Evolutionary conservation across 2,888 invertebrate species (phyloP).

Genomic region (Microplitis deprimator): DNA sequence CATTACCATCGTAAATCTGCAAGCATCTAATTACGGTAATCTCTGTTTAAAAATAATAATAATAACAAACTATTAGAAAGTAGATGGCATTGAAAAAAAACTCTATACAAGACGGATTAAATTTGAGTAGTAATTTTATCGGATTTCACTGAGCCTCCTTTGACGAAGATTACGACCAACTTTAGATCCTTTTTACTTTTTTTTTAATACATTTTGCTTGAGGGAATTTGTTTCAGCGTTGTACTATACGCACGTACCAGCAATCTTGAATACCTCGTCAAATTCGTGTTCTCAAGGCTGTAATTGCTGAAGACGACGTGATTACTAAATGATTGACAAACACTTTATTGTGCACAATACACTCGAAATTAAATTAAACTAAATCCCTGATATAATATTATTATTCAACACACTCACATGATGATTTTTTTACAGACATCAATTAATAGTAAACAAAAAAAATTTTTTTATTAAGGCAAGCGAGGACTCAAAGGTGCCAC

Average conservation of each 20-base stretch:
- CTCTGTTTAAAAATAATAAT: background rate
- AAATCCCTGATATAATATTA: background rate
- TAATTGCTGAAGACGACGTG: conserved; percentile 6
- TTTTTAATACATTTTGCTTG: background rate
- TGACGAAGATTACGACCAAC: background rate
- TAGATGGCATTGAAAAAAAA: background rate
- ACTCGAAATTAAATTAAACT: background rate
- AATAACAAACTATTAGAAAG: background rate
- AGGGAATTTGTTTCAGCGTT: background rate
- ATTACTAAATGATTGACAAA: conserved; percentile 18
- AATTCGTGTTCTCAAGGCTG: background rate
- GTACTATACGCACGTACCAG: background rate
- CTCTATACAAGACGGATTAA: background rate
- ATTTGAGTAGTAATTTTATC: background rate
- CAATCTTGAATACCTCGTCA: background rate
- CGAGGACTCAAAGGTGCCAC: conserved; percentile 79
- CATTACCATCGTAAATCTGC: background rate
- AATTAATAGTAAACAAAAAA: background rate
- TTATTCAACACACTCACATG: background rate
- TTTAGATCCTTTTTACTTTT: background rate
- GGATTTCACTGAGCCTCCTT: background rate
- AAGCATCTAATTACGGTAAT: background rate
- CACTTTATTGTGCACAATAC: conserved; percentile 9
- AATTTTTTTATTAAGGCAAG: conserved; percentile 72
- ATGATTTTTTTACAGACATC: background rate